Evolutionary conservation across 2,888 invertebrate species (phyloP), one percentile per base, ranked within the genome.

Genomic region (Eupeodes latifasciatus): DNA sequence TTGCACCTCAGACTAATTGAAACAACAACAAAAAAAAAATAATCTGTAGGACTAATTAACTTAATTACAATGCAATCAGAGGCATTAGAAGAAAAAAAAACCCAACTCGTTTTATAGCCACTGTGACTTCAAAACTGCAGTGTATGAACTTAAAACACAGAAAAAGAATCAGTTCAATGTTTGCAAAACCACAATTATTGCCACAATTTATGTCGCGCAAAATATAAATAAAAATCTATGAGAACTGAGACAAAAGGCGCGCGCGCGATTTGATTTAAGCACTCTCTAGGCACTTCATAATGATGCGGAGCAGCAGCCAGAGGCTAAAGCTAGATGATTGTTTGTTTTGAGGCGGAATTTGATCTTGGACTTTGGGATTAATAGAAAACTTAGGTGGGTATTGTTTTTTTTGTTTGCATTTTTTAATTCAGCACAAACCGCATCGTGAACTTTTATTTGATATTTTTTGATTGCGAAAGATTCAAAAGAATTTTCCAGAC

Each of bases 331-430:
- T 40, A 40, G 61, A 66, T 77, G 76, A 55, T 67, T 77, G 72
- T 27, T 67, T 77, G 72, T 27, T 36, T 59, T 44, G 77, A 49
- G 44, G 51, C 72, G 62, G 76, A 84, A 74, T 84, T 84, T 87
- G 87, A 77, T 87, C 87, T 87, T 87, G 87, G 87, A 87, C 87
- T 87, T 87, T 87, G 78, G 51, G 86, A 82, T 81, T 62, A 49
- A 27, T 27, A 66, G 66, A 66, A 47, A 66, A 66, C 14, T 11
- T 49, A 10, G n/a, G n/a, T 55, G 55, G 27, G 27, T 27, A 27
- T 27, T 27, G 27, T 27, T 27, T 27, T 27, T 27, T 27, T 27
- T 27, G 27, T 27, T 1, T 3, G 27, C 27, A 27, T 27, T n/a
- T 7, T 55, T 47, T 10, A 40, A 71, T 57, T 27, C n/a, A 55